A percentile compares a stretch with the other conserved stretches of the same genome.
These are phyloP conservation scores for Coreoperca whiteheadi DNA, from an alignment of 2,113 vertebrate species.

Conservation along the genomic window DNA sequence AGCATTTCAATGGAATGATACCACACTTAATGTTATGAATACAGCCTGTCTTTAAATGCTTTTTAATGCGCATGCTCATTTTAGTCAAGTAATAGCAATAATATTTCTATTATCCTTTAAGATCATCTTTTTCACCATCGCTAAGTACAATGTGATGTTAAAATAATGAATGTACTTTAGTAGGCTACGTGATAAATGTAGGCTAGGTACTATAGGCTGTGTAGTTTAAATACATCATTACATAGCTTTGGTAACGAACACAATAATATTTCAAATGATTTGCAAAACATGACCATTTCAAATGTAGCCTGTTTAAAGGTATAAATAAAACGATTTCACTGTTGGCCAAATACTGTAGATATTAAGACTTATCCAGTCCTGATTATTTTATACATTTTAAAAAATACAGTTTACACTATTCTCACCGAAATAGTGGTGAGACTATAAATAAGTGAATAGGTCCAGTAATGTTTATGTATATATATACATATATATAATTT, in stretches of 20 bases:
- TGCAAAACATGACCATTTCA: conserved; percentile 8
- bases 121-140: conserved; percentile 39
- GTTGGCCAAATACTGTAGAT: background rate
- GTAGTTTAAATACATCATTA: background rate
- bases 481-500: too few species aligned
- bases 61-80: conserved; percentile 60
- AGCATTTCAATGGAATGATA: conserved; percentile 76
- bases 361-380: background rate
- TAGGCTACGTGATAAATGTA: background rate
- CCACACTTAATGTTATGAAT: conserved; percentile 76
- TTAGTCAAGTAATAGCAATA: conserved; percentile 57
- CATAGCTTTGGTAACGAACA: background rate
- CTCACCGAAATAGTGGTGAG: background rate
- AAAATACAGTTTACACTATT: conserved; percentile 6
- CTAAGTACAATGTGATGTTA: conserved; percentile 20
- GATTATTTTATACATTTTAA: background rate
- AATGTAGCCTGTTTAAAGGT: background rate
- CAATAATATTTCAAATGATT: conserved; percentile 1
- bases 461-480: background rate
- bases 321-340: background rate
- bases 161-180: conserved; percentile 20
- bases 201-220: background rate
- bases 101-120: conserved; percentile 45
- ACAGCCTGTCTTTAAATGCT: conserved; percentile 49
- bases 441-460: background rate